Conservation (phyloP, 92 coral and sea anemone species). For the Porites divaricata region DNA sequence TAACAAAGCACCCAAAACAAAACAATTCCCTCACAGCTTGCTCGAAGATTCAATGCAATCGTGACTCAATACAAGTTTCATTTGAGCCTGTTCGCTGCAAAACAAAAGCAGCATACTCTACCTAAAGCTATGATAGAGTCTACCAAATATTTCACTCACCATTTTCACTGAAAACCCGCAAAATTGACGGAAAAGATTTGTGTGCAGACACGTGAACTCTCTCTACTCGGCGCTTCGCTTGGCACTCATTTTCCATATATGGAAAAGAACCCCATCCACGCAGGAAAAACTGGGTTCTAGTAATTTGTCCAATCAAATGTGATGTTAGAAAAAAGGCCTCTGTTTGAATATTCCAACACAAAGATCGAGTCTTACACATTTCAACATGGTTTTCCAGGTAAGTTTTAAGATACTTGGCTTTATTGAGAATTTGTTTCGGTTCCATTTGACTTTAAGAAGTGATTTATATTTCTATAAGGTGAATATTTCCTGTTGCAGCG, state of each 20-base stretch:
- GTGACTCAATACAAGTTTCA: background rate
- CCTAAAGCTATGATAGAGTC: background rate
- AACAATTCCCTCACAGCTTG: too few relatives aligned
- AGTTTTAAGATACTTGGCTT: too few relatives aligned
- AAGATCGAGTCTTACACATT: background rate
- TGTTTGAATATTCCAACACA: constrained; percentile 2
- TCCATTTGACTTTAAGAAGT: background rate
- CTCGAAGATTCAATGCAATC: background rate
- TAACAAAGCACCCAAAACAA: background rate
- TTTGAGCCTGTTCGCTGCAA: too few relatives aligned
- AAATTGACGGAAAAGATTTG: background rate
- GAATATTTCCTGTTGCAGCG: constrained; percentile 34
- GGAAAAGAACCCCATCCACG: background rate
- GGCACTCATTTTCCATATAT: constrained; percentile 6
- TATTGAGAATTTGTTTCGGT: background rate
- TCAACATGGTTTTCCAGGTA: constrained; percentile 60
- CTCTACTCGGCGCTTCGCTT: background rate
- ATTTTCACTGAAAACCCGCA: background rate
- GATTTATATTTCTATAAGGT: background rate
- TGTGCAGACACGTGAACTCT: constrained; percentile 3
- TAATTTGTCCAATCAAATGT: constrained; percentile 38
- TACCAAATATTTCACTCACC: constrained; percentile 1
- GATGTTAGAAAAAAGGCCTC: constrained; percentile 6
- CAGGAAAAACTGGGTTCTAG: constrained; percentile 18
- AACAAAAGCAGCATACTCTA: background rate